Evolutionary conservation across 2,797 vertebrate genomes (phyloP), one percentile per base, ranked within the genome.

Genomic region (Hoplostethus atlanticus): DNA sequence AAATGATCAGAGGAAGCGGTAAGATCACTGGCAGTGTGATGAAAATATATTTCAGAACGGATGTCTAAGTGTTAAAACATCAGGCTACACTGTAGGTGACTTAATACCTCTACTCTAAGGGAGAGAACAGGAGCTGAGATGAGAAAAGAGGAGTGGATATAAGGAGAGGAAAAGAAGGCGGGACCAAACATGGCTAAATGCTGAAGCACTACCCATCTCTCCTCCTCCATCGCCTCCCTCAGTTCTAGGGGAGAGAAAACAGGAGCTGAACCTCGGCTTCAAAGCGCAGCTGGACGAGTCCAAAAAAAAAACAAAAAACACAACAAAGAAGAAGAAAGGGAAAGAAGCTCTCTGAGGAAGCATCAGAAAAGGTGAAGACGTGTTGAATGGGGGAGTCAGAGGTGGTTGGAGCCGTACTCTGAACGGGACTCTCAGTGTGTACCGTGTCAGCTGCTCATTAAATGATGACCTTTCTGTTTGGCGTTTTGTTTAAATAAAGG

Each of bases 251-350:
- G 31, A 17, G 16, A 55, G 17, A 21, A 21, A 62, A 25, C 25
- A 67, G 61, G 1, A 75, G 51, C 13, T 1, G 4, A 48, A 31
- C 6, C 34, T 7, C 0, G 25, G 36, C 31, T 78, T 81, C 54
- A 78, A 81, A 80, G 50, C 47, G 47, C 36, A 70, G 64, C 46
- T 51, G 73, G 66, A 58, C 5, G 17, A 54, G 55, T 15, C 42
- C 15, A 71, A 54, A 46, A 62, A 55, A 68, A 67, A 60, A 65
- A 76, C 25, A 54, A 60, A 75, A 62, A 17, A 42, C 12, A 46
- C 6, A 71, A 66, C 11, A 71, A 73, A 72, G 34, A 63, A 36
- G 5, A 12, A 3, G 12, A 66, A 7, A 12, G 42, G 21, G 52
- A 10, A 13, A 53, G 28, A 31, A 7, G 28, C 21, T 36, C 6